Evolutionary conservation across 2,888 invertebrate species (phyloP), one percentile per base, ranked within the genome.

Genomic region (Lathronympha strigana): DNA sequence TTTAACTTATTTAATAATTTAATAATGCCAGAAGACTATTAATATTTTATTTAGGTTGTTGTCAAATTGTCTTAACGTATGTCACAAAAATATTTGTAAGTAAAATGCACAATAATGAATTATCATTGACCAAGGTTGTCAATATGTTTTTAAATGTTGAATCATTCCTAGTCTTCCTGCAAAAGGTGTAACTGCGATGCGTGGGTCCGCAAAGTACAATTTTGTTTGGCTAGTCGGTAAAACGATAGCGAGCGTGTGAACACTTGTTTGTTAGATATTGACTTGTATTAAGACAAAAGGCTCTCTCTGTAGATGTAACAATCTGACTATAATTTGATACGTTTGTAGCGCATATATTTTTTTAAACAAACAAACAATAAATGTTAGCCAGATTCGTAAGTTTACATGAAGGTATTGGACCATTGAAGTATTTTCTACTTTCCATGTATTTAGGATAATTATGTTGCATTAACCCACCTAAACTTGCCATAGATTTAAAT

Each of bases 381-480:
- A n/a, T n/a, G n/a, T n/a, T n/a, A n/a, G n/a, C n/a, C n/a, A n/a
- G n/a, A n/a, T n/a, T n/a, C n/a, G n/a, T n/a, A n/a, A n/a, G n/a
- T n/a, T n/a, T n/a, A n/a, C n/a, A n/a, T n/a, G n/a, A n/a, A n/a
- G n/a, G n/a, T n/a, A n/a, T n/a, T n/a, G n/a, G n/a, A n/a, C n/a
- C n/a, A n/a, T n/a, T n/a, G n/a, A n/a, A n/a, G n/a, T 11, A 33
- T 4, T 51, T 19, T 13, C 5, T 31, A 51, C 28, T 11, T 11
- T 4, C 5, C 9, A 15, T 38, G 25, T 15, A 17, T 50, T 33
- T 19, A 33, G 9, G 15, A n/a, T n/a, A n/a, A n/a, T n/a, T 38
- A n/a, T 40, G 21, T 15, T 36, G 38, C 31, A 19, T n/a, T 47
- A 58, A 55, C 62, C 62, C 62, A 63, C 62, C 62, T 38, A 25